These are phyloP conservation scores for Chloroceryle inda DNA, from an alignment of 2,797 vertebrate species.

Conservation along the genomic window DNA sequence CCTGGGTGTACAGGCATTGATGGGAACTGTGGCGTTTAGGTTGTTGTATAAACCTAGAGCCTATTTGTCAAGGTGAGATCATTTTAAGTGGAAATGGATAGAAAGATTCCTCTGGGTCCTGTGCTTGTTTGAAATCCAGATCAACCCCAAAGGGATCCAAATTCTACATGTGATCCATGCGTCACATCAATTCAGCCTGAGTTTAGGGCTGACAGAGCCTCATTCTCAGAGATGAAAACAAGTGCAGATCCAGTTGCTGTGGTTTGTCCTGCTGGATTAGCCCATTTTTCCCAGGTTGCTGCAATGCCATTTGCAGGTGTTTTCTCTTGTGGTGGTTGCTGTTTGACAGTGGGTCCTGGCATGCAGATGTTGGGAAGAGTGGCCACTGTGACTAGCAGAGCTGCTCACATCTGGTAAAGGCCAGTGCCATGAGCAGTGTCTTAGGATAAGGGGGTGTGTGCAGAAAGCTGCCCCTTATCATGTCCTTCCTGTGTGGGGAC, in stretches of 20 bases:
- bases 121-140: not conserved
- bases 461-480: not conserved
- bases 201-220: not conserved
- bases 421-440: not conserved
- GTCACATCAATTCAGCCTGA: not conserved
- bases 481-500: not conserved
- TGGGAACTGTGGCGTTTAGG: not conserved
- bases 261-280: constrained; percentile 10
- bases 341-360: not conserved
- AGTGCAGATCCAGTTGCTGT: not conserved
- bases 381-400: not conserved
- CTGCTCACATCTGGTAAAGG: not conserved
- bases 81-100: not conserved
- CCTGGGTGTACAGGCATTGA: not conserved
- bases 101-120: not conserved
- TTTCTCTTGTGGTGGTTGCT: not conserved
- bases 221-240: constrained; percentile 1
- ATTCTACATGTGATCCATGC: not conserved
- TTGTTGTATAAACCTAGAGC: not conserved
- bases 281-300: not conserved
- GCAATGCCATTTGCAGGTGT: not conserved
- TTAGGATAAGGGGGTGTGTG: not conserved
- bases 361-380: not conserved
- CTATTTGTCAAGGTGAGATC: not conserved
- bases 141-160: not conserved